phyloP scores from a whole-genome alignment of 2,888 invertebrate genomes.

The Hymenopus coronatus region DNA sequence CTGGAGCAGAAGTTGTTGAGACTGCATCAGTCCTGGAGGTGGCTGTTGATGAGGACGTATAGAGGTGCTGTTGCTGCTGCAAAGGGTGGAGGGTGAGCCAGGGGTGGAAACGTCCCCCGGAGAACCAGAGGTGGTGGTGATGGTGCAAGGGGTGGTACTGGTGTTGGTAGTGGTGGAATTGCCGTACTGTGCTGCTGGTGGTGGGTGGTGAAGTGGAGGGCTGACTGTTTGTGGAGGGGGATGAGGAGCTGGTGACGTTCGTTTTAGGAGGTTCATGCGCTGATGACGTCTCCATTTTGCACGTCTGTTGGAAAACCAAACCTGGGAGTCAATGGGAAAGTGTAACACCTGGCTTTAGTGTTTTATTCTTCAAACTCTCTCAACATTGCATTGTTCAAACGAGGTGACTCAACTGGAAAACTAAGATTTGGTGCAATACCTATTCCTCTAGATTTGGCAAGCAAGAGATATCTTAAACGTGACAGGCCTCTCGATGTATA shows the following conservation, averaged over 20 bases:
- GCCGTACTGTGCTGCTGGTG: constrained; percentile 5
- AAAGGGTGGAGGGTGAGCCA: constrained; percentile 57
- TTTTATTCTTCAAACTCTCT: not conserved
- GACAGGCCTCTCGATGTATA: no score
- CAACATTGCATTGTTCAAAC: not conserved
- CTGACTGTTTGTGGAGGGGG: constrained; percentile 51
- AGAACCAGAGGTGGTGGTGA: constrained; percentile 47
- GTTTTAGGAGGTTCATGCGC: constrained; percentile 89
- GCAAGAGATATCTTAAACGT: no score
- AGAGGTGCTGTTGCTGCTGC: constrained; percentile 44
- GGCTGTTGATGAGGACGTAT: constrained; percentile 40
- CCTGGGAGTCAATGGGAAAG: constrained; percentile 71
- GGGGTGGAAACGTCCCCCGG: constrained; percentile 57
- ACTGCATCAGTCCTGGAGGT: not conserved
- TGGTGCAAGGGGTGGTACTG: constrained; percentile 29
- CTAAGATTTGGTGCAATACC: not conserved
- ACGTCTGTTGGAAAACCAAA: constrained; percentile 99
- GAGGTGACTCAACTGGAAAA: not conserved
- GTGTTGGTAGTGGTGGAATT: constrained; percentile 25
- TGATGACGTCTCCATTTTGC: constrained; percentile 97
- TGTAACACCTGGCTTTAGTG: constrained; percentile 28
- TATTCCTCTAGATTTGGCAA: no score
- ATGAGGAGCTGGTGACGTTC: constrained; percentile 47
- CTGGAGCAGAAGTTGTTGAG: constrained; percentile 45
- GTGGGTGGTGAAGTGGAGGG: constrained; percentile 28